Conservation (phyloP, 2,113 vertebrate species). For the Canis aureus region DNA sequence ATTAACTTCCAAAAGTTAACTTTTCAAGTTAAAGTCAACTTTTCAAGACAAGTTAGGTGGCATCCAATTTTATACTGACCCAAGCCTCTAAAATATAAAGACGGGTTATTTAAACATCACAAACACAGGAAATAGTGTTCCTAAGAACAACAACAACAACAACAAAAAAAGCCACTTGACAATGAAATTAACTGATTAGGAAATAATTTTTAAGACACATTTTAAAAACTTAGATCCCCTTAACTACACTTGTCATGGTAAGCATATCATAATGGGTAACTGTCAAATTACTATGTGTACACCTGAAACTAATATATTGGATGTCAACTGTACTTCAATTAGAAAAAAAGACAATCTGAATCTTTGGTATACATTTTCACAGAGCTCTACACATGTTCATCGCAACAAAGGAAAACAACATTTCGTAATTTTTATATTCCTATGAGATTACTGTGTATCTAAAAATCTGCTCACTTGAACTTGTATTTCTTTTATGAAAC, state of each 20-base stretch:
- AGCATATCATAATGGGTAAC: not conserved
- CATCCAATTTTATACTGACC: not conserved
- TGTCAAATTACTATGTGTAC: not conserved
- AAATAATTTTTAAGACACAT: not conserved
- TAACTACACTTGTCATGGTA: not conserved
- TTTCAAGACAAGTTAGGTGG: not conserved
- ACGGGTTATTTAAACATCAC: not conserved
- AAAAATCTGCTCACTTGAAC: not conserved
- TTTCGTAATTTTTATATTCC: not conserved
- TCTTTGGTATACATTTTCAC: not conserved
- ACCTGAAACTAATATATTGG: not conserved
- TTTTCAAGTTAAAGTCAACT: not conserved
- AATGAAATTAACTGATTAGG: not conserved
- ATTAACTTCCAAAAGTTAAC: not conserved
- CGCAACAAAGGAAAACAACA: not conserved
- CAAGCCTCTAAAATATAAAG: not conserved
- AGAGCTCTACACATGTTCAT: not conserved
- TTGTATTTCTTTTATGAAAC: constrained; percentile 40
- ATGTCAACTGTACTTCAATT: not conserved
- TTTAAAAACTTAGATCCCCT: not conserved
- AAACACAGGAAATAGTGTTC: not conserved
- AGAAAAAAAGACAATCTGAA: not conserved
- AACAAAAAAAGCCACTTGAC: not conserved
- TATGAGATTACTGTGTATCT: not conserved
- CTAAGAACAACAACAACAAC: not conserved